Base-by-base conservation (phyloP, 2,113 vertebrate species). In the Glaucidium brasilianum region DNA sequence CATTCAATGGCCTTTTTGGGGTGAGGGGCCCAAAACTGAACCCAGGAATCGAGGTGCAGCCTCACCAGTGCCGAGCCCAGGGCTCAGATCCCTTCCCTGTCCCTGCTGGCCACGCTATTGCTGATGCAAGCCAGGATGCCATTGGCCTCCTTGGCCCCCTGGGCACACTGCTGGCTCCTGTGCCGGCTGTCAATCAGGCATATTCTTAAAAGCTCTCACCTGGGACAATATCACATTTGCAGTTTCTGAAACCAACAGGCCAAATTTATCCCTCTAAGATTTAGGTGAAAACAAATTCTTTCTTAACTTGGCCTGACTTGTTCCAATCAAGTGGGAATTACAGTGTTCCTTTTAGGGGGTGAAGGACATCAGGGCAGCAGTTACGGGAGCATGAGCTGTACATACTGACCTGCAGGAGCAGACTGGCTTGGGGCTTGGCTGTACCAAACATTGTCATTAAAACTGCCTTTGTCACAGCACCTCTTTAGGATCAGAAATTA, bases 271-370 rank as follows among this genome's bases (percentile, higher is more conserved):
- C 23, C 25, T 29, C 43, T 29, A 43, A 50, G 18, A 30, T 60
- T 53, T 17, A 22, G 5, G 7, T 52, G 41, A 55, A 88, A 92
- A 55, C 3, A 45, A 85, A 45, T 35, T 13, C 15, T 55, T 89
- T 85, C 60, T 67, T 35, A n/a, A 37, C 39, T 93, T 71, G 43
- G 7, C 5, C 72, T 58, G 52, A 26, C 29, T 78, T 92, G 47
- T 53, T 32, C 63, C 19, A 20, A 0, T 37, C 0, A 0, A 32
- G 21, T 21, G n/a, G 43, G 39, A n/a, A 69, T 55, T 73, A 16
- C 7, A 34, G 55, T 12, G 35, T 27, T 55, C 0, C 16, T 64
- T 75, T 64, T 16, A 30, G 16, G 4, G 8, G 3, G 22, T 30
- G 45, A 79, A 82, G 35, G 37, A 34, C 55, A 73, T 25, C 12